These are phyloP conservation scores for Pachyramphus minor DNA, from an alignment of 2,113 vertebrate genomes.

Conservation along the genomic window DNA sequence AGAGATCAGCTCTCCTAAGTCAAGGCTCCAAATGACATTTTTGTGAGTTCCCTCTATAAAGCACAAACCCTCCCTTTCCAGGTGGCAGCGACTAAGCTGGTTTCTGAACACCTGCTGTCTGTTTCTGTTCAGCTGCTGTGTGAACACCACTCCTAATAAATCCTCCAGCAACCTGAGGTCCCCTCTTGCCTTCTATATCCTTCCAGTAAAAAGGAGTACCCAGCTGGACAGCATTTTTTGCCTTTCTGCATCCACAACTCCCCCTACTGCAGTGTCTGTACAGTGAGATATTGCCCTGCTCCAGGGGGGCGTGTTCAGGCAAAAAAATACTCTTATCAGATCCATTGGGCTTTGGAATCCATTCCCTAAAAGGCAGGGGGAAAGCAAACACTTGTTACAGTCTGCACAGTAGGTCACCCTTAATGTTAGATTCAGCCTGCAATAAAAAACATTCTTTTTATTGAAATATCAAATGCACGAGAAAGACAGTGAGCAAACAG, in stretches of 20 bases:
- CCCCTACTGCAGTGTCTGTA: not conserved
- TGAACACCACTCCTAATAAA: not conserved
- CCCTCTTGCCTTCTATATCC: not conserved
- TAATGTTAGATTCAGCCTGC: not conserved
- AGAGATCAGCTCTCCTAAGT: not conserved
- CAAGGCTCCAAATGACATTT: not conserved
- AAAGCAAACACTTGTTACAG: rapidly evolving
- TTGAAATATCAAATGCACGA: not conserved
- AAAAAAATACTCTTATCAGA: not conserved
- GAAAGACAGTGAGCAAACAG: not conserved
- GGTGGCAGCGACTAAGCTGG: not conserved
- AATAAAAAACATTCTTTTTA: not conserved
- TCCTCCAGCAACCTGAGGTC: not conserved
- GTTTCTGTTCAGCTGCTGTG: not conserved
- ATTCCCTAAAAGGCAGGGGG: not conserved
- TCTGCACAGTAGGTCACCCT: not conserved
- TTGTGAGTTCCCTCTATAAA: not conserved
- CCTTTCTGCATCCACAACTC: not conserved
- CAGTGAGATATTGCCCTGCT: not conserved
- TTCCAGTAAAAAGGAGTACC: not conserved
- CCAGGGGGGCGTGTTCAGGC: not conserved
- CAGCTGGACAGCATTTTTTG: not conserved
- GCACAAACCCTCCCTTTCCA: rapidly evolving
- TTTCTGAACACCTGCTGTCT: not conserved
- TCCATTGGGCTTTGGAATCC: not conserved